Evolutionary conservation across 2,797 vertebrate genomes (phyloP), one percentile per base, ranked within the genome.

Genomic region (Atherinosoma microstoma): DNA sequence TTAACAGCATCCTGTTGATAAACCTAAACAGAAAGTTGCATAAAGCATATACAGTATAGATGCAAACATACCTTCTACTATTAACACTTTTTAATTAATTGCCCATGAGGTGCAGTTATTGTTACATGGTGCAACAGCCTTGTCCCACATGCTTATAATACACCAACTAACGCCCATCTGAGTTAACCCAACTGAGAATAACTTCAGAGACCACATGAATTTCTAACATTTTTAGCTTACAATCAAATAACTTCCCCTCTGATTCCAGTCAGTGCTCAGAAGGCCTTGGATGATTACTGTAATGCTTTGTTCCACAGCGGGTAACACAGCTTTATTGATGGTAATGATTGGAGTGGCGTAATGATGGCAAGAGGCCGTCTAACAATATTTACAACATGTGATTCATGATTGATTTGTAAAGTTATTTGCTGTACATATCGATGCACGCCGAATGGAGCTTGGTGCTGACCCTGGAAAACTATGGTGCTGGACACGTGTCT

Each of bases 321-420:
- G 22, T 7, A 47, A 18, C 15, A 8, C 24, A 35, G 69, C 54
- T 22, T 56, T 54, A 40, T 63, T 22, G 3, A 18, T 16, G 67
- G 64, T 58, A 70, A 70, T 42, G 58, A 76, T 61, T 0, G 6
- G 32, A 72, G 66, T 16, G 64, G 13, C 51, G 64, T 65, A 32
- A 63, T 30, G 63, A 61, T 24, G 34, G 36, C 58, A 20, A 27
- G 69, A 60, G 64, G 64, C 74, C 1, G 56, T 67, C 58, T 74
- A 45, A 42, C 63, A 59, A 49, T 65, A 38, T 54, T 78, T 70
- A 75, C 20, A 65, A 47, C 67, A 70, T 62, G 80, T 47, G 74
- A 76, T 66, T 68, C 12, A 3, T 22, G 18, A 86, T 86, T 75
- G 84, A 91, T 89, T 64, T 13, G 27, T 58, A 20, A 83, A 73